Conservation (phyloP, 2,888 invertebrate species). For the Nemoura dubitans region DNA sequence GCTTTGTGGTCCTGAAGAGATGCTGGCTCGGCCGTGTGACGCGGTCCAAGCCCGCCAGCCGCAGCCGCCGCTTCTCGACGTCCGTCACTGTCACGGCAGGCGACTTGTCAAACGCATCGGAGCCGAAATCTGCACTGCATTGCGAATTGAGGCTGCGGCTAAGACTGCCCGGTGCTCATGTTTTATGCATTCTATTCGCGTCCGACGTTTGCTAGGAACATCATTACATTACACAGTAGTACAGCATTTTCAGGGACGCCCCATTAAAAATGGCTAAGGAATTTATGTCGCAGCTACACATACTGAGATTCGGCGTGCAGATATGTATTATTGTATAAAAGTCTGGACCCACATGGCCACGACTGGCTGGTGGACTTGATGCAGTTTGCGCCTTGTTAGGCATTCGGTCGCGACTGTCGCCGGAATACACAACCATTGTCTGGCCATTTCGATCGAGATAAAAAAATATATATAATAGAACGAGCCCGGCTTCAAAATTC, state of each 20-base stretch:
- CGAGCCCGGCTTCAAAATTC: background rate
- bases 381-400: background rate
- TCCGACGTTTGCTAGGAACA: constrained; percentile 36
- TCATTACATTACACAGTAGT: constrained; percentile 43
- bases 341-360: background rate
- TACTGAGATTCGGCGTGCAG: constrained; percentile 18
- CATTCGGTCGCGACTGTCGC: background rate
- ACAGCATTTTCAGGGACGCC: constrained; percentile 41
- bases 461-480: background rate
- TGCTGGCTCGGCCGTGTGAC: background rate
- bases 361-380: background rate
- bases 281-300: constrained; percentile 39
- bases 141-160: background rate
- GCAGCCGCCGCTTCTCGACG: background rate
- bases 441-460: background rate
- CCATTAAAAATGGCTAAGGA: constrained; percentile 48
- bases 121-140: background rate
- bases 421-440: background rate
- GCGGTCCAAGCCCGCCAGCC: background rate
- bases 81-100: background rate
- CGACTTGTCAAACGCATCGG: background rate
- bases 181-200: constrained; percentile 45
- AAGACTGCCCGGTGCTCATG: background rate
- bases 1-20: background rate
- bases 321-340: constrained; percentile 20